A percentile compares a stretch with the other conserved stretches of the same genome.
These are phyloP conservation scores for Drosophila ogumai DNA, from an alignment of 1,140 invertebrate genomes.

Conservation along the genomic window DNA sequence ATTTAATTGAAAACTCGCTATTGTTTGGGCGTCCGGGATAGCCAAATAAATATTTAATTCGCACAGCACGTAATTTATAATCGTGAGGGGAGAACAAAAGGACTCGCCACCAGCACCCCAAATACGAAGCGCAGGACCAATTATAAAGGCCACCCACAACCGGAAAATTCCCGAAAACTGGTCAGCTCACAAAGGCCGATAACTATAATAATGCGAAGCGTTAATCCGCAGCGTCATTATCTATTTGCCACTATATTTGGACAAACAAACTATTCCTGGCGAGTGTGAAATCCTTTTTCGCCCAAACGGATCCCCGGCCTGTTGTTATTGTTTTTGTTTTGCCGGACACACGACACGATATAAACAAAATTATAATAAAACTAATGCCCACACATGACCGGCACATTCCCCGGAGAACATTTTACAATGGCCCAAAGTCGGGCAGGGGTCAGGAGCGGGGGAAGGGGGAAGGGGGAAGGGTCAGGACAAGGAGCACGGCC, in stretches of 20 bases:
- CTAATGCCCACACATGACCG: constrained; percentile 67
- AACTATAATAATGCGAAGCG: constrained; percentile 65
- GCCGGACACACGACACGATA: constrained; percentile 59
- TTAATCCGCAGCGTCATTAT: constrained; percentile 76
- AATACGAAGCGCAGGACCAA: constrained; percentile 8
- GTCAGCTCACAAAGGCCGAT: constrained; percentile 33
- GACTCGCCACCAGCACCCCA: constrained; percentile 15
- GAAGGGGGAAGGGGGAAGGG: constrained; percentile 1
- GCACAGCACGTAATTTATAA: constrained; percentile 43
- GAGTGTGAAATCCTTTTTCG: constrained; percentile 81
- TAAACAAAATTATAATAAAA: constrained; percentile 81
- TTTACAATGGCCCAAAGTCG: constrained; percentile 69
- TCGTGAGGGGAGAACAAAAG: constrained; percentile 51
- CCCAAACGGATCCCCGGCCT: constrained; percentile 62
- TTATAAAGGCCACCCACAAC: constrained; percentile 52
- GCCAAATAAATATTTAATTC: constrained; percentile 49
- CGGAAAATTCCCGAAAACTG: constrained; percentile 41
- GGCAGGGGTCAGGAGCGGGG: constrained; percentile 1
- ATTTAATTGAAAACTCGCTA: constrained; percentile 23
- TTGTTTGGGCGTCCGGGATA: constrained; percentile 9
- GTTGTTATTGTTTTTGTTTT: constrained; percentile 63
- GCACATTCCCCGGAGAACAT: constrained; percentile 57
- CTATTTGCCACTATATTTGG: constrained; percentile 68
- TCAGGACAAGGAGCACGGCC: constrained; percentile 7
- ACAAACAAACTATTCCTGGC: constrained; percentile 50